Evolutionary conservation across 1,140 invertebrate species (phyloP), one percentile per base, ranked within the genome.

Genomic region (Drosophila neocordata): DNA sequence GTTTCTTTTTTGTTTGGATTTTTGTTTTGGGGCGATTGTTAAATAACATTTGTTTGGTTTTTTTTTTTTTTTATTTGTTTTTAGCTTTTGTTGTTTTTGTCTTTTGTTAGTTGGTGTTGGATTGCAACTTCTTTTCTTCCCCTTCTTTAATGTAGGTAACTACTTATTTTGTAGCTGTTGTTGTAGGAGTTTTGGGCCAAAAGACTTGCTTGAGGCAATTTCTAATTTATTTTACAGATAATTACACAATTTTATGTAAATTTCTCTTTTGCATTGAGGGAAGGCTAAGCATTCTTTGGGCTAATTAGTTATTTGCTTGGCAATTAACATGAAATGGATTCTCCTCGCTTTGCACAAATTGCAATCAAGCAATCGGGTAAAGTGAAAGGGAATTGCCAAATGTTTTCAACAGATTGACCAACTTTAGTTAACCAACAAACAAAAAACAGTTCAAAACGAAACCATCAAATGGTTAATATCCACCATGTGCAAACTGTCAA

Each of bases 211-310:
- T 73, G 57, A 53, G 77, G 77, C 69, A 68, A 65, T 85, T 77
- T 73, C 41, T 85, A 73, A 65, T 75, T 74, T 64, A 74, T 72
- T 72, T 72, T 72, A 75, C 67, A 75, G 71, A 69, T 82, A 85
- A 85, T 85, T 85, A 87, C 82, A 85, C 83, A 85, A 85, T 88
- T 85, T 85, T 87, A 85, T 85, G 78, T 85, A 87, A 85, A 85
- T 85, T 85, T 85, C 82, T 88, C 82, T 87, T 87, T 87, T 75
- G 60, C 74, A 60, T 69, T 62, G 58, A 34, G 73, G 56, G 67
- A 31, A 6, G 7, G 69, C 48, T 67, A 0, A 48, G 15, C 81
- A 85, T 85, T 85, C 81, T 85, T 79, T 77, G 70, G 65, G 59
- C 87, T 87, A 85, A 85, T 85, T 85, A 87, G 69, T 69, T 82